Evolutionary conservation across 2,113 vertebrate genomes (phyloP).

Genomic region (Dromas ardeola): DNA sequence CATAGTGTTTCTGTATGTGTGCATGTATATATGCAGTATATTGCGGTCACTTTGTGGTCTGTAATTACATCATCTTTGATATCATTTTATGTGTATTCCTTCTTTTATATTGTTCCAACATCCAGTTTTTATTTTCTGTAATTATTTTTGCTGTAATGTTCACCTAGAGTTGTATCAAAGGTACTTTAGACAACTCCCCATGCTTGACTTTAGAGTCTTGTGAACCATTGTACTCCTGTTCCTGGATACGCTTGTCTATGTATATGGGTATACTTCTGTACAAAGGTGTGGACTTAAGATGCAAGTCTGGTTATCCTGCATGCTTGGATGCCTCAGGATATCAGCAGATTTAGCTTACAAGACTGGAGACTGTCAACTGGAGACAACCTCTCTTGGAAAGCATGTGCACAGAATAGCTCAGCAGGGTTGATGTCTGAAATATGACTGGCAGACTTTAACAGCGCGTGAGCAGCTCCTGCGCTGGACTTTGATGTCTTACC

Average conservation of each 20-base stretch:
- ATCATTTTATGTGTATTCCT: background rate
- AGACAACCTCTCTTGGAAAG: background rate
- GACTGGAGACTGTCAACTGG: background rate
- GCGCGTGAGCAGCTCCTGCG: background rate
- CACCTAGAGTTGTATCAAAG: background rate
- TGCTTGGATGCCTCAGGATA: background rate
- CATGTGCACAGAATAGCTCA: background rate
- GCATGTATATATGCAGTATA: accelerated
- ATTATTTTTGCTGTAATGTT: background rate
- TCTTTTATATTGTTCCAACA: background rate
- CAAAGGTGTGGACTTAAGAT: background rate
- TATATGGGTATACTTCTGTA: background rate
- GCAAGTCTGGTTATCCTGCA: background rate
- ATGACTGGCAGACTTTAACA: background rate
- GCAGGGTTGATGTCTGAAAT: background rate
- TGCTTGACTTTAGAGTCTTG: background rate
- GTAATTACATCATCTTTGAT: background rate
- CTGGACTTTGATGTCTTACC: background rate
- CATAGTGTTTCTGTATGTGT: background rate
- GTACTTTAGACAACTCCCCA: background rate
- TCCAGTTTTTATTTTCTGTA: background rate
- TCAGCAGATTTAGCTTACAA: background rate
- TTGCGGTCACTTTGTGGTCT: background rate
- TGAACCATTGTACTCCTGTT: background rate
- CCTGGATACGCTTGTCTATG: accelerated